Base-by-base conservation (phyloP, 2,797 vertebrate species). In the Spheniscus humboldti region DNA sequence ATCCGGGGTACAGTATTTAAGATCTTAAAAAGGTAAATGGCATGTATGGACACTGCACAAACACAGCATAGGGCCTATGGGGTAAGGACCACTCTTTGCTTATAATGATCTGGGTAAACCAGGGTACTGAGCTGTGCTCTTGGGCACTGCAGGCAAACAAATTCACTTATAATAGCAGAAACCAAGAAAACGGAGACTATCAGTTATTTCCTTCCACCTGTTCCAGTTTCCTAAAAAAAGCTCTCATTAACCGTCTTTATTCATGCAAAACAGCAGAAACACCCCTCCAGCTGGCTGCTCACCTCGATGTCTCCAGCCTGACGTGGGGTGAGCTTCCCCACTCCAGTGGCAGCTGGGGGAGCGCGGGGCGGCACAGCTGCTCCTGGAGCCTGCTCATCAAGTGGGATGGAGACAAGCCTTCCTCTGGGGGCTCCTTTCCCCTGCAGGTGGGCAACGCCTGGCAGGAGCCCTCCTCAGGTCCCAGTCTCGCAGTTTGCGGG, bases 291-390 rank as follows among this genome's bases (percentile, higher is more conserved):
- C 39, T 48, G 73, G 63, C 1, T 20, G 71, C 37, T 91, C 45
- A 41, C 37, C 85, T 56, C 14, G 0, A 4, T 7, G n/a, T 37
- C 68, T 63, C 50, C 79, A 39, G 39, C 9, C 14, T 63, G 57
- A 35, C 0, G 3, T 0, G 0, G 50, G 37, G 23, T 37, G 50
- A 74, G 37, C 41, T 60, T 31, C 55, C n/a, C 41, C 2, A 1
- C 23, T 45, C 48, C 56, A 19, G 24, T 2, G 7, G 12, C 62
- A 81, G 25, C 60, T 23, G 39, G 33, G 25, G 16, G 8, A 12
- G 14, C 3, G 1, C 2, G 39, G n/a, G n/a, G 45, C 1, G 8
- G 30, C 63, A 35, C 52, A n/a, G 57, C 28, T 15, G 16, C 37
- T 91, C 60, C 64, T 33, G 43, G 35, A 47, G 48, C 33, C 43